Evolutionary conservation across 92 coral and sea anemone species (phyloP).

Genomic region (Pocillopora grandis): DNA sequence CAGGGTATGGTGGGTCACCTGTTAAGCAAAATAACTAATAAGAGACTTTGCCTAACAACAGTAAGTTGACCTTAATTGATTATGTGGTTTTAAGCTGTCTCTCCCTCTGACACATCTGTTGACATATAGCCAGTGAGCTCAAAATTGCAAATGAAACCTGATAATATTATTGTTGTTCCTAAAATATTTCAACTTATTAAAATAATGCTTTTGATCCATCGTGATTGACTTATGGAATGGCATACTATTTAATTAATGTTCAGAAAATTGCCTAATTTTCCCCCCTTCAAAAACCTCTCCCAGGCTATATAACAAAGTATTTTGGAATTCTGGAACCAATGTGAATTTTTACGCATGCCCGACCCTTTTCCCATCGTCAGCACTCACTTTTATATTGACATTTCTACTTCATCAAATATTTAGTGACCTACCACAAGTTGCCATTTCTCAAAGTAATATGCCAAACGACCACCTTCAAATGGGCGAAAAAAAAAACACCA

Average conservation of each 20-base stretch:
- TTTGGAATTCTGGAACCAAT: not conserved
- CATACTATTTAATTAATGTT: not conserved
- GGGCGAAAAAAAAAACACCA: no score
- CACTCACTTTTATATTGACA: no score
- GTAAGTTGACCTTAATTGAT: no score
- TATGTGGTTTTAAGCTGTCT: no score
- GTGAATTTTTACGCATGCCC: not conserved
- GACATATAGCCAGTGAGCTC: no score
- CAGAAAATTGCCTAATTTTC: no score
- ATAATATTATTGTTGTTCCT: not conserved
- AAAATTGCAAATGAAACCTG: not conserved
- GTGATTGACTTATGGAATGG: not conserved
- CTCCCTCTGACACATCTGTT: no score
- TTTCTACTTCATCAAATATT: no score
- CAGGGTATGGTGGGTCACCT: slow-evolving; percentile 16
- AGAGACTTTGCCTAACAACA: not conserved
- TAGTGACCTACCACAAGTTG: slow-evolving; percentile 65
- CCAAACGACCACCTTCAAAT: slow-evolving; percentile 23
- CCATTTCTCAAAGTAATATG: slow-evolving; percentile 69
- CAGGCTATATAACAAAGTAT: not conserved
- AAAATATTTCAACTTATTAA: no score
- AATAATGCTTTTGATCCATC: no score
- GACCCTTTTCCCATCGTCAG: not conserved
- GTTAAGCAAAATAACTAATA: not conserved
- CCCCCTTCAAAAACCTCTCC: no score